Evolutionary conservation across 2,113 vertebrate genomes (phyloP).

Genomic region (Chionodraco myersi): DNA sequence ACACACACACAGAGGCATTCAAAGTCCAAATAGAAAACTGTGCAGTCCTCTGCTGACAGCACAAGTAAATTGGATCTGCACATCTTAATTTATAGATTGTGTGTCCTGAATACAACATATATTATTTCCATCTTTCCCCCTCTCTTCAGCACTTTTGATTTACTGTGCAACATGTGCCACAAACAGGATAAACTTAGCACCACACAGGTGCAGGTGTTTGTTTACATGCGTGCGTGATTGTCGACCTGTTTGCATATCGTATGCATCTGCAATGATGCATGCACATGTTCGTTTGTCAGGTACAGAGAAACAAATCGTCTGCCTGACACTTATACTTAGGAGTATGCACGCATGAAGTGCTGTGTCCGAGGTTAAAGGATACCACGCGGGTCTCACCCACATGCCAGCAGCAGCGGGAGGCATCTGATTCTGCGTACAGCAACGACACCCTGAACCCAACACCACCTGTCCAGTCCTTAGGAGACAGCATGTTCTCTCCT

Average conservation of each 20-base stretch:
- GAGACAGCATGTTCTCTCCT: conserved; percentile 86
- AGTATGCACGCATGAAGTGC: conserved; percentile 65
- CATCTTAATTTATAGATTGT: not conserved
- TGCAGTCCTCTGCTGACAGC: conserved; percentile 13
- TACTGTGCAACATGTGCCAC: conserved; percentile 6
- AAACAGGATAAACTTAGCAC: conserved; percentile 25
- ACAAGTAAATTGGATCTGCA: not conserved
- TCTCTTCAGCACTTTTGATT: no score
- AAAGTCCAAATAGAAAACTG: not conserved
- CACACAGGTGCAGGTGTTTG: conserved; percentile 26
- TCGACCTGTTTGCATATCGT: not conserved
- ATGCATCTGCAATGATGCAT: not conserved
- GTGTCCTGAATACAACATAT: not conserved
- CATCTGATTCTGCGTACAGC: conserved; percentile 73
- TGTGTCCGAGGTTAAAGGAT: conserved; percentile 76
- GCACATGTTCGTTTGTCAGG: not conserved
- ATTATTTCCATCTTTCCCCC: not conserved
- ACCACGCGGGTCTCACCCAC: conserved; percentile 58
- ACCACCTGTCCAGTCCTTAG: conserved; percentile 87
- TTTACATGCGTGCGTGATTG: conserved; percentile 21
- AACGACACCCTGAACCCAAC: conserved; percentile 71
- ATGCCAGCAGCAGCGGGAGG: conserved; percentile 56
- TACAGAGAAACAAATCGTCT: not conserved
- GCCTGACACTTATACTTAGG: conserved; percentile 37
- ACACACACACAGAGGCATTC: not conserved